Evolutionary conservation across 92 coral and sea anemone genomes (phyloP).

Genomic region (Metridium senile): DNA sequence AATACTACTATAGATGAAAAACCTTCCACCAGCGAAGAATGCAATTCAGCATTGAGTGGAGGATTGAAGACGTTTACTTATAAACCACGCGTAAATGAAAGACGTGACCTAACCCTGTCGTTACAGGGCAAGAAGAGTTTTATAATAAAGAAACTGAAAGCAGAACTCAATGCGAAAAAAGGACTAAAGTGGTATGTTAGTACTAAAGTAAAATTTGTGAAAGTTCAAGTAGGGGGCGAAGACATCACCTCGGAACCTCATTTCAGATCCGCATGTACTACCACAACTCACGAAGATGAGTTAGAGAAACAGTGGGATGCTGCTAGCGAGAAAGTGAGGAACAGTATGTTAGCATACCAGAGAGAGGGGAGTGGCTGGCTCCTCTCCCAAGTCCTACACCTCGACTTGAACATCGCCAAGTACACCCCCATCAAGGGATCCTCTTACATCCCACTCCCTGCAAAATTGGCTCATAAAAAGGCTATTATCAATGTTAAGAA

Average conservation of each 20-base stretch:
- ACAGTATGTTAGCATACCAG: slow-evolving; percentile 24
- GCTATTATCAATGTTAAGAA: slow-evolving; percentile 49
- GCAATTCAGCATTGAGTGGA: too few relatives aligned
- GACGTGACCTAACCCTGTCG: neutral
- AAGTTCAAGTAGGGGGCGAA: slow-evolving; percentile 11
- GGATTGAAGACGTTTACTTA: too few relatives aligned
- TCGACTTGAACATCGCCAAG: slow-evolving; percentile 44
- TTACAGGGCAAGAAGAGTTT: neutral
- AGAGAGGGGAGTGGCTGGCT: slow-evolving; percentile 63
- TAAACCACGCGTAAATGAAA: neutral
- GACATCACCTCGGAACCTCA: slow-evolving; percentile 23
- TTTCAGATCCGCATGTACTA: slow-evolving; percentile 19
- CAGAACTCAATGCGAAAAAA: slow-evolving; percentile 3
- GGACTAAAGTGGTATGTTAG: slow-evolving; percentile 32
- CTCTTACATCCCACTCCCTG: slow-evolving; percentile 49
- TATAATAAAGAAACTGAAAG: neutral
- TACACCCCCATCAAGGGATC: slow-evolving; percentile 60
- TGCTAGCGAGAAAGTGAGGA: neutral
- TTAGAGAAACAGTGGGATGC: neutral
- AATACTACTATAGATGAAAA: too few relatives aligned
- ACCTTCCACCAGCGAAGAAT: too few relatives aligned
- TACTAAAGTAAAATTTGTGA: slow-evolving; percentile 7
- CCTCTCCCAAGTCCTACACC: slow-evolving; percentile 46
- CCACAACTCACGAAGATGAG: neutral
- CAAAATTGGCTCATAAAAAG: slow-evolving; percentile 25